Percentiles rank a stretch among this genome's conserved stretches.
phyloP scores from a whole-genome alignment of 2,797 vertebrate species.

The Zalophus californianus region DNA sequence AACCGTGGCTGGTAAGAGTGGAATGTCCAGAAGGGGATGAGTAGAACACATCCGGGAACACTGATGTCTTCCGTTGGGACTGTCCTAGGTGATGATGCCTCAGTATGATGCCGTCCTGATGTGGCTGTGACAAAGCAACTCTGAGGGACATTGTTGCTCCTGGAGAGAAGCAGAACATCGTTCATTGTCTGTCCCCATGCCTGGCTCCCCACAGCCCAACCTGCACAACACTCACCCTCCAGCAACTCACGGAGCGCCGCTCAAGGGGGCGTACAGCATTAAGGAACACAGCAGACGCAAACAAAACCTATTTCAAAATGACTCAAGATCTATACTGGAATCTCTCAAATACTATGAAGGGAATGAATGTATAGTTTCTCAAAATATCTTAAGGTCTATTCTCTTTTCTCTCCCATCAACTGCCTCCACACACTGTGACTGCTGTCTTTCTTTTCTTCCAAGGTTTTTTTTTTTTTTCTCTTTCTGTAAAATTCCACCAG shows the following conservation, averaged over 20 bases:
- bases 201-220: neutral
- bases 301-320: neutral
- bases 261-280: neutral
- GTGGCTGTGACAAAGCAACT: neutral
- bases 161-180: neutral
- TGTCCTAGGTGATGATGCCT: neutral
- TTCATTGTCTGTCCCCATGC: neutral
- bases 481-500: neutral
- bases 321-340: neutral
- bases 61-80: neutral
- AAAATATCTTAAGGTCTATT: neutral
- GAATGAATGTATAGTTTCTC: neutral
- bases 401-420: neutral
- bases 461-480: neutral
- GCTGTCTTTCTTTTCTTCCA: neutral
- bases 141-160: rapidly evolving
- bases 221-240: rapidly evolving
- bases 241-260: neutral
- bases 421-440: neutral
- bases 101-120: too few relatives aligned
- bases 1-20: neutral
- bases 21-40: neutral
- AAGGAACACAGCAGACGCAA: neutral
- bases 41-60: neutral
- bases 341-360: neutral